Evolutionary conservation across 2,113 vertebrate genomes (phyloP).

Genomic region (Glaucidium brasilianum): DNA sequence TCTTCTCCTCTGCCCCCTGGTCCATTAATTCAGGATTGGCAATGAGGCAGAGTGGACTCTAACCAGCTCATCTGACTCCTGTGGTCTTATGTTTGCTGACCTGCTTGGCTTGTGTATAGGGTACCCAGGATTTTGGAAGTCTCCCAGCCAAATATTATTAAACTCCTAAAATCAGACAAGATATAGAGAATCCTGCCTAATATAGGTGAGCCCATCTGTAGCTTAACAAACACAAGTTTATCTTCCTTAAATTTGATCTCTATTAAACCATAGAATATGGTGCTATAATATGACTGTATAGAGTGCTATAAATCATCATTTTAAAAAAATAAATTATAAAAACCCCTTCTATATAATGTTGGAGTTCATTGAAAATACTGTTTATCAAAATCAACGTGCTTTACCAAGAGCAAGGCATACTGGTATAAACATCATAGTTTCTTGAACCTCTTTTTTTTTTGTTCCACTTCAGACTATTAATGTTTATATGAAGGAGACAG

Average conservation of each 20-base stretch:
- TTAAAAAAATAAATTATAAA: neutral
- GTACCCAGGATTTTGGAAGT: neutral
- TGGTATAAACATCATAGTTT: neutral
- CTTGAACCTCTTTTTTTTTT: neutral
- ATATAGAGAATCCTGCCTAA: neutral
- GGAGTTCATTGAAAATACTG: neutral
- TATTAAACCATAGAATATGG: neutral
- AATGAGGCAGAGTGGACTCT: rapidly evolving
- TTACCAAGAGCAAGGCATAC: neutral
- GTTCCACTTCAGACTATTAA: neutral
- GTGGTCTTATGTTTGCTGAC: neutral
- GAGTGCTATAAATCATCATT: neutral
- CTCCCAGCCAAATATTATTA: neutral
- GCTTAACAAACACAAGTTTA: neutral
- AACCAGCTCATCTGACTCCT: neutral
- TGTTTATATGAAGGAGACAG: neutral
- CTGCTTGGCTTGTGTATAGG: neutral
- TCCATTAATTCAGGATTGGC: neutral
- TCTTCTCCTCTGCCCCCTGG: neutral
- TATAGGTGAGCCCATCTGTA: neutral
- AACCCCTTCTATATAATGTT: neutral
- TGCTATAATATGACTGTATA: neutral
- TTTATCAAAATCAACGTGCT: neutral
- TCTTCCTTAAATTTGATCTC: neutral
- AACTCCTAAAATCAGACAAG: neutral